Base-by-base conservation (phyloP, 1,140 invertebrate species). In the Archivesica marissinica region DNA sequence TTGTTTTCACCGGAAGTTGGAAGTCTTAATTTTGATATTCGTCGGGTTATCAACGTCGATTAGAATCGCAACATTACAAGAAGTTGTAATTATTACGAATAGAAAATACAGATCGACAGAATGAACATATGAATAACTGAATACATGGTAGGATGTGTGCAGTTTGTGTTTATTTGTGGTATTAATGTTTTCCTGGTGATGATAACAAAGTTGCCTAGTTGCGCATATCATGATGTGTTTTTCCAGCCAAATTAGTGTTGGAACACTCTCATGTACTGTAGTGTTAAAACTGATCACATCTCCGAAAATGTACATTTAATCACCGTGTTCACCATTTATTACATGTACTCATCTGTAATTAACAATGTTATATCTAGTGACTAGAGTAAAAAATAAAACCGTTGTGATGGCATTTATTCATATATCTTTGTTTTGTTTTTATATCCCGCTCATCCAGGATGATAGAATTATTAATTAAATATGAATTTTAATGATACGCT, bases 261-360 rank as follows among this genome's bases (percentile, higher is more conserved):
- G 38, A 35, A 35, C 20, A 64, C 30, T 64, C 59, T 64, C 38
- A 35, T 33, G 11, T 35, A 35, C 15, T 64, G 59, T 64, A 64
- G 59, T 35, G 25, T n/a, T 64, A 11, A 6, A 13, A 33, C 59
- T 64, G 59, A 64, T 20, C 59, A 64, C 30, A 15, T 35, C 28
- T 64, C 59, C 59, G 59, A 64, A 64, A 64, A 64, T 64, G 30
- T 64, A 4, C 20, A 64, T 25, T 64, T 64, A 35, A 64, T 64
- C 59, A 59, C 28, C 33, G 54, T 9, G 28, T 59, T 28, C n/a
- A 2, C 33, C 59, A 64, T 35, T 64, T 64, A 33, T 64, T 33
- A 20, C 28, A 64, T 64, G 1, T 35, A 33, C 20, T 35, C 59
- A 64, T 64, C 30, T 4, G 25, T 23, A 30, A 59, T 30, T 4